Percentiles rank a stretch among this genome's conserved stretches.
These are phyloP conservation scores for Carcina quercana DNA, from an alignment of 2,888 invertebrate genomes.

Conservation along the genomic window DNA sequence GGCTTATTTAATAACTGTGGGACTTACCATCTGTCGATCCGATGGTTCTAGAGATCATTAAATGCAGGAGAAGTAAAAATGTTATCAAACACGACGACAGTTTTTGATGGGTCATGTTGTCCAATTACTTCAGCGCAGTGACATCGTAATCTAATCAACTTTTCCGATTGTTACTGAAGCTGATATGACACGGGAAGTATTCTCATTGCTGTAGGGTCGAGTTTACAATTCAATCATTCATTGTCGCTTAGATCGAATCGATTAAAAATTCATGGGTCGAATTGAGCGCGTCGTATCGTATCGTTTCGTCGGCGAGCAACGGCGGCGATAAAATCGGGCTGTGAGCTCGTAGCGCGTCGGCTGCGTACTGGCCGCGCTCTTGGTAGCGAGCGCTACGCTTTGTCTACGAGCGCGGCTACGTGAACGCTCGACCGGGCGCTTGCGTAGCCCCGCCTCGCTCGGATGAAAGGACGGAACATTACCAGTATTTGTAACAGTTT, in stretches of 20 bases:
- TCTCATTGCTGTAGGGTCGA: constrained; percentile 44
- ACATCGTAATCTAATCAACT: constrained; percentile 50
- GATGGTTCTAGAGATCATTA: constrained; percentile 41
- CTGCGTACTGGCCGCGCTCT: constrained; percentile 35
- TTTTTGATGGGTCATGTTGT: constrained; percentile 51
- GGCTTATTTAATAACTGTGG: too few relatives aligned
- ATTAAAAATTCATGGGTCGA: constrained; percentile 64
- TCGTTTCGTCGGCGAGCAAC: constrained; percentile 26
- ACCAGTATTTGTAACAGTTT: constrained; percentile 75
- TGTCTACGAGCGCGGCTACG: constrained; percentile 35
- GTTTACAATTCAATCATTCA: constrained; percentile 49
- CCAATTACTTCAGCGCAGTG: constrained; percentile 48
- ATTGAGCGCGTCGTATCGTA: constrained; percentile 37
- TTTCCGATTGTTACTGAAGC: constrained; percentile 41
- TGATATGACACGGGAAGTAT: constrained; percentile 43
- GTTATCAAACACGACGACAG: constrained; percentile 38
- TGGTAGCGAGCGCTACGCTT: constrained; percentile 19
- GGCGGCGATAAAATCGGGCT: constrained; percentile 31
- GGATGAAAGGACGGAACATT: constrained; percentile 70
- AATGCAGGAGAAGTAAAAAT: constrained; percentile 40
- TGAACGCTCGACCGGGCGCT: constrained; percentile 48
- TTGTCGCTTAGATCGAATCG: constrained; percentile 46
- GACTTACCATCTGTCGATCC: constrained; percentile 61
- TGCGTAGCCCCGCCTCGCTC: constrained; percentile 70
- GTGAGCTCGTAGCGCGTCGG: constrained; percentile 35